Percentiles rank a stretch among this genome's conserved stretches.
phyloP scores from a whole-genome alignment of 1,140 invertebrate genomes.

The Arion vulgaris region DNA sequence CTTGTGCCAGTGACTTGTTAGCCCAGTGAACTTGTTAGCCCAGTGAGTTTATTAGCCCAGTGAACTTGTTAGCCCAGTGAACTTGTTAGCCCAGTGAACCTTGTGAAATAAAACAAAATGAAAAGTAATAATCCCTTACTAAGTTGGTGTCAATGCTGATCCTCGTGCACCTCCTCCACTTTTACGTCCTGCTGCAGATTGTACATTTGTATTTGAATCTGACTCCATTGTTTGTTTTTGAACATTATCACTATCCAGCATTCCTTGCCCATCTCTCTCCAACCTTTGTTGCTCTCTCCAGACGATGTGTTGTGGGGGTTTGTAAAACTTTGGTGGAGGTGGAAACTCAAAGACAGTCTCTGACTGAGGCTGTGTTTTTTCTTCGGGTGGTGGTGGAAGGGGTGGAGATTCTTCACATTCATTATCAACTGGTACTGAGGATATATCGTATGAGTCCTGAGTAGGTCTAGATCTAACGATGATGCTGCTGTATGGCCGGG shows the following conservation, averaged over 20 bases:
- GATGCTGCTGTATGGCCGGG: constrained; percentile 46
- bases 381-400: constrained; percentile 43
- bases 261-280: background rate
- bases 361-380: constrained; percentile 8
- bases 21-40: no score
- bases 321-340: constrained; percentile 42
- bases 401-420: constrained; percentile 39
- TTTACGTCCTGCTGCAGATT: background rate
- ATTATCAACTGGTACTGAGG: constrained; percentile 22
- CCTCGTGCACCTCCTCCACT: constrained; percentile 19
- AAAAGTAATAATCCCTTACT: no score
- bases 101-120: no score
- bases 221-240: background rate
- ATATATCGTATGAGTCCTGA: constrained; percentile 15
- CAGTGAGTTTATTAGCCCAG: no score
- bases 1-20: no score
- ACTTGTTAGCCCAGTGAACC: no score
- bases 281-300: background rate
- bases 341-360: constrained; percentile 46
- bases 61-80: no score
- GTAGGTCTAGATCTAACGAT: constrained; percentile 3
- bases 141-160: constrained; percentile 11
- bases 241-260: constrained; percentile 6
- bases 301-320: constrained; percentile 3
- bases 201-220: background rate